These are phyloP conservation scores for Dryobates pubescens DNA, from an alignment of 2,797 vertebrate genomes.

Conservation along the genomic window DNA sequence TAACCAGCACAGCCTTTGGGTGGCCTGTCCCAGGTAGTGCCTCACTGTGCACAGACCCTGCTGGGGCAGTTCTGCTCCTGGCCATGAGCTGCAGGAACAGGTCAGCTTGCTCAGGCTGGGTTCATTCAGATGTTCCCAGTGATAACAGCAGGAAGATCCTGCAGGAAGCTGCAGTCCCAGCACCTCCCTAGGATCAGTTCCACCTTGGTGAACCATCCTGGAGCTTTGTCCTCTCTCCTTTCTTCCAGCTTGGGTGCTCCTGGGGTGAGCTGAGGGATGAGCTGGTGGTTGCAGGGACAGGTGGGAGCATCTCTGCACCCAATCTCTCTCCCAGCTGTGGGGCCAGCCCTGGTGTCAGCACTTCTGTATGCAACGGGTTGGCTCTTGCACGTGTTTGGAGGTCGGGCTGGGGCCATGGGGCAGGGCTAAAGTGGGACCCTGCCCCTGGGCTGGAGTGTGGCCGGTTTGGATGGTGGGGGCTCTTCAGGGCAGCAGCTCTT, in stretches of 20 bases:
- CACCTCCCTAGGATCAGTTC: not conserved
- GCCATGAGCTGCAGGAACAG: accelerated
- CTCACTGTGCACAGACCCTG: not conserved
- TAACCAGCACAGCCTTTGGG: not conserved
- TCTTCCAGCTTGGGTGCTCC: not conserved
- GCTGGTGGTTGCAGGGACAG: not conserved
- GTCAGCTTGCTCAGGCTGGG: not conserved
- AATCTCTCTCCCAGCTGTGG: not conserved
- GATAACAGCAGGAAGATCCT: not conserved
- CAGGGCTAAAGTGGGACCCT: not conserved
- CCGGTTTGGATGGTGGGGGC: not conserved
- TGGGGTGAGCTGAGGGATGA: not conserved
- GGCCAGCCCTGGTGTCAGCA: not conserved
- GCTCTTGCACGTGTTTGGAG: not conserved
- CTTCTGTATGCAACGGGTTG: accelerated
- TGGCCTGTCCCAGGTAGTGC: not conserved
- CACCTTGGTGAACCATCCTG: accelerated
- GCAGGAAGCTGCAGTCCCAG: not conserved
- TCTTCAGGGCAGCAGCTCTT: not conserved
- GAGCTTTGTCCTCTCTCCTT: not conserved
- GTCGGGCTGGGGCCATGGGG: not conserved
- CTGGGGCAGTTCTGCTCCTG: not conserved
- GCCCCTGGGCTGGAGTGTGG: accelerated
- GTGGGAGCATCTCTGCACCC: accelerated
- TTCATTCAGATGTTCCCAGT: not conserved